These are phyloP conservation scores for Larimichthys polyactis DNA, from an alignment of 2,113 vertebrate species.

Conservation along the genomic window DNA sequence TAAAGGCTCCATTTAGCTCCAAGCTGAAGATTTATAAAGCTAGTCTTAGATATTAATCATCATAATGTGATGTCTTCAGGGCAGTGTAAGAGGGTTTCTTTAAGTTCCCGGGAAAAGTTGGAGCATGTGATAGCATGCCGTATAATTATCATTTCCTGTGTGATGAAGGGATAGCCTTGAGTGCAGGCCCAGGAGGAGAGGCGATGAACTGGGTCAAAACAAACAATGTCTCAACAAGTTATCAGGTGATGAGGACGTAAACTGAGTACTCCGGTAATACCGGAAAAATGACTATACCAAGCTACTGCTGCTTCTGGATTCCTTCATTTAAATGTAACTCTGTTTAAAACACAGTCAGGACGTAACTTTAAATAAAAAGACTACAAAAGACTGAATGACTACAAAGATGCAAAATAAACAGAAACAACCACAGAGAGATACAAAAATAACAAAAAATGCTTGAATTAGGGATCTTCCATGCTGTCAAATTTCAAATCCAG, in stretches of 20 bases:
- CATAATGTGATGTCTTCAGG: conserved; percentile 32
- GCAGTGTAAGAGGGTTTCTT: conserved; percentile 5
- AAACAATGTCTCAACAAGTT: conserved; percentile 27
- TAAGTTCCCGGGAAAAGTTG: conserved; percentile 34
- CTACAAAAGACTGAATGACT: too few relatives aligned
- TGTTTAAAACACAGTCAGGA: too few relatives aligned
- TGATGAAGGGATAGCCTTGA: conserved; percentile 34
- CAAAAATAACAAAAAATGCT: too few relatives aligned
- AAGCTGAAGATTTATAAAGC: conserved; percentile 12
- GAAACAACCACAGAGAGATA: not conserved
- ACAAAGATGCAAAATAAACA: not conserved
- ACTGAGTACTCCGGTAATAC: not conserved
- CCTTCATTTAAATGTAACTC: too few relatives aligned
- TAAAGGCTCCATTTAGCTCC: conserved; percentile 11
- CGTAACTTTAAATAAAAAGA: not conserved
- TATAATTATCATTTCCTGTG: conserved; percentile 58
- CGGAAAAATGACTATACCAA: not conserved
- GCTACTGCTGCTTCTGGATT: not conserved
- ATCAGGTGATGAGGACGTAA: conserved; percentile 33
- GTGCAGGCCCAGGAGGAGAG: conserved; percentile 9
- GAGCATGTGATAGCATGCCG: conserved; percentile 61
- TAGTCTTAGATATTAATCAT: not conserved
- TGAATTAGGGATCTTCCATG: not conserved
- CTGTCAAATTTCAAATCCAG: not conserved
- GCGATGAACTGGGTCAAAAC: conserved; percentile 50